Conservation (phyloP, 1,140 invertebrate species). For the Ditylenchus dipsaci region DNA sequence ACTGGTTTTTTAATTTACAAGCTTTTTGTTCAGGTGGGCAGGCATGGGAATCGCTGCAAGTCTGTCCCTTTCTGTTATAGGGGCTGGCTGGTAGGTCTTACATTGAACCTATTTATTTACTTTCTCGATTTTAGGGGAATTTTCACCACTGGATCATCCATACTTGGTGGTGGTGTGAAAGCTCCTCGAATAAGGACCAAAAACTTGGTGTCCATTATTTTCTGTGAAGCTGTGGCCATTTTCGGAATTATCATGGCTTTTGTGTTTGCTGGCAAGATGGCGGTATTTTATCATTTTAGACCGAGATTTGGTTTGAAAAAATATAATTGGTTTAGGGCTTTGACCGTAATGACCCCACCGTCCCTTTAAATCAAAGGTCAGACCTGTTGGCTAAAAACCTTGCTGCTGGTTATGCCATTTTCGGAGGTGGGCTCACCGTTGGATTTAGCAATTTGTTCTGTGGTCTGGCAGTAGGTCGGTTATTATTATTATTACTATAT, state of each 20-base stretch:
- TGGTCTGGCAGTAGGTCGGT: slow-evolving; percentile 79
- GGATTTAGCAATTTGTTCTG: slow-evolving; percentile 90
- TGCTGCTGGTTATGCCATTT: slow-evolving; percentile 81
- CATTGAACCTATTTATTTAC: background rate
- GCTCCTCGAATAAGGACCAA: slow-evolving; percentile 97
- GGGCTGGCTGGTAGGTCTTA: slow-evolving; percentile 78
- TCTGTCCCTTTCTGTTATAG: slow-evolving; percentile 89
- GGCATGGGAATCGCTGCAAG: slow-evolving; percentile 82
- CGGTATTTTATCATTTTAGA: slow-evolving; percentile 58
- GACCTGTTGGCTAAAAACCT: slow-evolving; percentile 47
- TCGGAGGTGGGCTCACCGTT: slow-evolving; percentile 87
- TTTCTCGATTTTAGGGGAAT: slow-evolving; percentile 22
- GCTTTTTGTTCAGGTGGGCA: slow-evolving; percentile 66
- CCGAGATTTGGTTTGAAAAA: background rate
- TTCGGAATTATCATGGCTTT: slow-evolving; percentile 97
- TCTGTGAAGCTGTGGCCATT: slow-evolving; percentile 97
- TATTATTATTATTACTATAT: slow-evolving; percentile 11
- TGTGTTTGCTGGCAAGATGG: slow-evolving; percentile 78
- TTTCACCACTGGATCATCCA: slow-evolving; percentile 72
- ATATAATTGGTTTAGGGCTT: background rate
- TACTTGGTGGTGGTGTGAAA: slow-evolving; percentile 94
- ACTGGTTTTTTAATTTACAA: too few relatives aligned
- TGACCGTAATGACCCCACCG: background rate
- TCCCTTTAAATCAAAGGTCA: background rate
- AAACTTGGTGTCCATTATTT: slow-evolving; percentile 97